Evolutionary conservation across 2,797 vertebrate genomes (phyloP).

Genomic region (Lutjanus campechanus): DNA sequence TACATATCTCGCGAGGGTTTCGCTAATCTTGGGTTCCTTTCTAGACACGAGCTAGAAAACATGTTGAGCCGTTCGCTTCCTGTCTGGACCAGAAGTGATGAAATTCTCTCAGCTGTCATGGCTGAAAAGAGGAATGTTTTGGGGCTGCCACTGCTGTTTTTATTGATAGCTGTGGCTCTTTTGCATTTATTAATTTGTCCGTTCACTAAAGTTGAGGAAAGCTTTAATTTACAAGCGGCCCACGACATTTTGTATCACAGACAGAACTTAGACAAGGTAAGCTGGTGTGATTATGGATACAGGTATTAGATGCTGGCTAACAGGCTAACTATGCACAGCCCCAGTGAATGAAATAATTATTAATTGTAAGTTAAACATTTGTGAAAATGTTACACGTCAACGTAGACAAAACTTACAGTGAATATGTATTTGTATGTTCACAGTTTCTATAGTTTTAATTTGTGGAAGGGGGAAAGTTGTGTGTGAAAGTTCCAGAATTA

Average conservation of each 20-base stretch:
- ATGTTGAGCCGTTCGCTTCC: constrained; percentile 39
- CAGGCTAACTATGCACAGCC: constrained; percentile 27
- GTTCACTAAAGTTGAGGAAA: constrained; percentile 97
- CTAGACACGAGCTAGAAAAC: neutral
- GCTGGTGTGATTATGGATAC: constrained; percentile 7
- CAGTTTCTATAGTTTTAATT: neutral
- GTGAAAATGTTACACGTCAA: neutral
- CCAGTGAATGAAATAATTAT: neutral
- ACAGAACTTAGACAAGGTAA: constrained; percentile 90
- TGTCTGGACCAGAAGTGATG: constrained; percentile 59
- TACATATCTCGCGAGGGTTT: too few species aligned
- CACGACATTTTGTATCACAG: constrained; percentile 95
- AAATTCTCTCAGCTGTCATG: constrained; percentile 78
- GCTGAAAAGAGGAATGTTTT: constrained; percentile 83
- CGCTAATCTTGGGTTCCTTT: too few species aligned
- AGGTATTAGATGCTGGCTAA: constrained; percentile 14
- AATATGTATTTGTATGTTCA: neutral
- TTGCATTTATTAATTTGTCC: constrained; percentile 91
- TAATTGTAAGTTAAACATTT: neutral
- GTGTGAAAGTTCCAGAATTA: neutral
- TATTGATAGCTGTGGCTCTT: constrained; percentile 82
- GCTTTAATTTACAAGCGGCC: constrained; percentile 94
- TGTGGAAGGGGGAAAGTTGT: neutral
- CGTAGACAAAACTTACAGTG: neutral
- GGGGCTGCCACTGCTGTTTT: constrained; percentile 75